phyloP scores from a whole-genome alignment of 2,888 invertebrate genomes.

The Patella ulyssiponensis region DNA sequence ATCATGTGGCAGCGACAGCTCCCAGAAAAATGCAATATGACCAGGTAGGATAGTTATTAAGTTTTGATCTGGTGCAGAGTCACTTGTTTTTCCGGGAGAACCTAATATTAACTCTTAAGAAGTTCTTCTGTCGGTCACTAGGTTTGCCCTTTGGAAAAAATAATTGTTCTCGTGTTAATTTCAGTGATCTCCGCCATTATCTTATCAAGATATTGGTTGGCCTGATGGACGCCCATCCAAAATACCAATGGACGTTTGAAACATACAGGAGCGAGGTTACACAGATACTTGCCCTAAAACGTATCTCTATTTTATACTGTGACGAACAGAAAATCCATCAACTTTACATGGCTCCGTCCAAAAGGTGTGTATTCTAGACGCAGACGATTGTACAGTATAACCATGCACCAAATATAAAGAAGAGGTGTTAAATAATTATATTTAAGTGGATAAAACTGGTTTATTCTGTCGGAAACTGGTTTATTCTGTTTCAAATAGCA shows the following conservation, averaged over 20 bases:
- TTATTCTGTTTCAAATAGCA: too few species aligned
- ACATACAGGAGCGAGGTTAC: not conserved
- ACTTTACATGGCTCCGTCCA: not conserved
- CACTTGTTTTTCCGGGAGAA: too few species aligned
- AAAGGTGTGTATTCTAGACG: too few species aligned
- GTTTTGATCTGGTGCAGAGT: too few species aligned
- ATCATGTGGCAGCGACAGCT: conserved; percentile 17
- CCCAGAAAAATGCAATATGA: conserved; percentile 13
- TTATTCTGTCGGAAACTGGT: too few species aligned
- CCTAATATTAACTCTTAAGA: too few species aligned
- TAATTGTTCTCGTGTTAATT: not conserved
- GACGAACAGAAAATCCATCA: not conserved
- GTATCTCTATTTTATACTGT: not conserved
- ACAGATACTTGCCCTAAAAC: not conserved
- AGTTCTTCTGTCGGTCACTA: too few species aligned
- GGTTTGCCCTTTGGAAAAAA: too few species aligned
- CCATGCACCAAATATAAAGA: too few species aligned
- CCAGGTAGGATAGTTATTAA: conserved; percentile 7
- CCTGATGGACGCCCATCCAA: not conserved
- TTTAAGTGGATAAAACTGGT: too few species aligned
- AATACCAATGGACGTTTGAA: not conserved
- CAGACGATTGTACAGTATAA: too few species aligned
- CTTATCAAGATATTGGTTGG: not conserved
- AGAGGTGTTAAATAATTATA: too few species aligned
- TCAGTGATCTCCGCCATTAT: not conserved